These are phyloP conservation scores for Haliclona indistincta DNA, from an alignment of 37 sponge, comb jelly and placozoan species.

Conservation along the genomic window DNA sequence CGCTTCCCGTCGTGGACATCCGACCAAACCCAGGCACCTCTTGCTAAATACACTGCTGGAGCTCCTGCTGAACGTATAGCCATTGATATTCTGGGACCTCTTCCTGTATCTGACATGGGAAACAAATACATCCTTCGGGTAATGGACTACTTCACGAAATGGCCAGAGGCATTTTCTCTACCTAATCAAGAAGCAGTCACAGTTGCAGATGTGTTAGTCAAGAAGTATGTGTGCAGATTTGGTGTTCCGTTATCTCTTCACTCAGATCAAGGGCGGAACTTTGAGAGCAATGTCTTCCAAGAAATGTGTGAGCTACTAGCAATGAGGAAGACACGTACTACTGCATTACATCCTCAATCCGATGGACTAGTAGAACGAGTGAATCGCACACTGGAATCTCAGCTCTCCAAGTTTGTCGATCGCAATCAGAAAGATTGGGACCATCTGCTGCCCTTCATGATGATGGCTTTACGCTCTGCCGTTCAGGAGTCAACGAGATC, in stretches of 20 bases:
- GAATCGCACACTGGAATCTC: constrained; percentile 5
- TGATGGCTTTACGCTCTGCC: no score
- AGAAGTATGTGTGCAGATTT: not conserved
- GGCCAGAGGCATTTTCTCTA: constrained; percentile 38
- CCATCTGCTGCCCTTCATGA: no score
- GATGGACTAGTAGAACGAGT: constrained; percentile 25
- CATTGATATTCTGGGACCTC: constrained; percentile 2
- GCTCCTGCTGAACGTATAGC: constrained; percentile 10
- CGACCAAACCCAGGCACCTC: no score
- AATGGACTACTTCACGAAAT: constrained; percentile 38
- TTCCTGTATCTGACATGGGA: not conserved
- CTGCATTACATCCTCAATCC: constrained; percentile 13
- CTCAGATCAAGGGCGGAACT: constrained; percentile 35
- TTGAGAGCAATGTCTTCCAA: constrained; percentile 28
- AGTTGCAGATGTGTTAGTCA: not conserved
- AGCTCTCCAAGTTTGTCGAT: no score
- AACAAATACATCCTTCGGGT: constrained; percentile 1
- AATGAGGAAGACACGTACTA: constrained; percentile 13
- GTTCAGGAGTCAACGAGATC: no score
- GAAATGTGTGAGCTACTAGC: constrained; percentile 17
- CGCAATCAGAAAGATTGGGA: no score
- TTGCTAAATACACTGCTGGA: constrained; percentile 13
- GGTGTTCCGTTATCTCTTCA: constrained; percentile 27
- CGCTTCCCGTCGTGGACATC: constrained; percentile 20
- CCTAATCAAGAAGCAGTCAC: constrained; percentile 20